These are phyloP conservation scores for Eupristina koningsbergeri DNA, from an alignment of 1,140 invertebrate species.

Conservation along the genomic window DNA sequence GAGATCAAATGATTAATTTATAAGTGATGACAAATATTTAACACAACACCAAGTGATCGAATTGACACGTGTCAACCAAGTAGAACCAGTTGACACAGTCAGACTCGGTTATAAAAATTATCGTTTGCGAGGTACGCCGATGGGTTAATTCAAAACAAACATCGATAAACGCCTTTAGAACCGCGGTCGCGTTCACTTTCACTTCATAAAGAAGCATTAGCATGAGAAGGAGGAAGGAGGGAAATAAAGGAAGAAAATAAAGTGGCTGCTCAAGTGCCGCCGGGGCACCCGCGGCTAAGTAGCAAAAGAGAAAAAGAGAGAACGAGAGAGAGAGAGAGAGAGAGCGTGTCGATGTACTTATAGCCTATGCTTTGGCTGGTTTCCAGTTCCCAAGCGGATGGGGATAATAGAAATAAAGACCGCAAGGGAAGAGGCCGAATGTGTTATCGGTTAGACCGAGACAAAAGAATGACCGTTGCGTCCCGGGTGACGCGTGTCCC, in stretches of 20 bases:
- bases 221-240: background rate
- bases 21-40: background rate
- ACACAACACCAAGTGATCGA: background rate
- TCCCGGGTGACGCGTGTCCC: background rate
- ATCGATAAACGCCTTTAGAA: background rate
- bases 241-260: background rate
- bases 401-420: conserved; percentile 49
- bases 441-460: conserved; percentile 18
- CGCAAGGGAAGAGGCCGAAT: conserved; percentile 32
- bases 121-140: background rate
- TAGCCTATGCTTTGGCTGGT: conserved; percentile 17
- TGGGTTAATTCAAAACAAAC: conserved; percentile 36
- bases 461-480: conserved; percentile 51
- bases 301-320: too few species aligned
- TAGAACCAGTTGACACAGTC: background rate
- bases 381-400: conserved; percentile 4
- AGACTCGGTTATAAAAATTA: background rate
- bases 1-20: background rate
- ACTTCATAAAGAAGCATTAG: background rate
- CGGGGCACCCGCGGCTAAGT: too few species aligned
- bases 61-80: background rate
- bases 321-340: background rate
- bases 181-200: background rate
- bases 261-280: background rate
- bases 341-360: conserved; percentile 29